Percentiles rank a stretch among this genome's conserved stretches.
Conservation (phyloP, 1,140 invertebrate genomes). For the Lasaia peninsularis region DNA sequence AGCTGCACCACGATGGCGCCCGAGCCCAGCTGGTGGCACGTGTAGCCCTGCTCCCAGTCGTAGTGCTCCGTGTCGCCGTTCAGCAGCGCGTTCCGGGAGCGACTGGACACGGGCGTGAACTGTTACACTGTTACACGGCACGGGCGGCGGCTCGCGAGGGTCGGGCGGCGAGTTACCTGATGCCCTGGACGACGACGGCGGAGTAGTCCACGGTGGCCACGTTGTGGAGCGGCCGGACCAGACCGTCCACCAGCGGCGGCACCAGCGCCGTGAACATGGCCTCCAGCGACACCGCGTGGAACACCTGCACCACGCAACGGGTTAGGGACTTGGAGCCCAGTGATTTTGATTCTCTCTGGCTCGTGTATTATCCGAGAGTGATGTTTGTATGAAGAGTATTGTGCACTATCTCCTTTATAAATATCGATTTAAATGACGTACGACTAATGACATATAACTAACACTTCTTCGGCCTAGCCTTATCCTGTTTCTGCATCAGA, state of each 20-base stretch:
- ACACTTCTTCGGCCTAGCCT: too few relatives aligned
- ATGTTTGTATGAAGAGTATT: too few relatives aligned
- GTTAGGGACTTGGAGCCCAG: background rate
- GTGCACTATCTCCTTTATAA: too few relatives aligned
- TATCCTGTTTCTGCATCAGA: too few relatives aligned
- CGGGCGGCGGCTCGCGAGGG: too few relatives aligned
- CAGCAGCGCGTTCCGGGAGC: slow-evolving; percentile 94
- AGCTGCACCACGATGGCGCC: slow-evolving; percentile 96
- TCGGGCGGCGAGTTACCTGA: slow-evolving; percentile 71
- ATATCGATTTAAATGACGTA: too few relatives aligned
- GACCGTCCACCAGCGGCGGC: slow-evolving; percentile 87
- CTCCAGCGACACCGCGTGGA: slow-evolving; percentile 95
- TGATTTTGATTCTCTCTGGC: too few relatives aligned
- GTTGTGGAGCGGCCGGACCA: slow-evolving; percentile 91
- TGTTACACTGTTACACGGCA: too few relatives aligned
- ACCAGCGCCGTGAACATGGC: slow-evolving; percentile 89
- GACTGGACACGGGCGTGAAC: too few relatives aligned
- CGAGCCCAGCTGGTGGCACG: slow-evolving; percentile 98
- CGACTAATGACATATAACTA: too few relatives aligned
- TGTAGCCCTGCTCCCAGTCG: slow-evolving; percentile 99
- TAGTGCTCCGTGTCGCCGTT: slow-evolving; percentile 97
- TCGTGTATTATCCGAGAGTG: too few relatives aligned
- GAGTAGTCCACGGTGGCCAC: slow-evolving; percentile 93
- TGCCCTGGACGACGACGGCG: slow-evolving; percentile 97
- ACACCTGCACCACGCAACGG: slow-evolving; percentile 80